phyloP scores from a whole-genome alignment of 1,140 invertebrate genomes.

The Drosophila obscura region DNA sequence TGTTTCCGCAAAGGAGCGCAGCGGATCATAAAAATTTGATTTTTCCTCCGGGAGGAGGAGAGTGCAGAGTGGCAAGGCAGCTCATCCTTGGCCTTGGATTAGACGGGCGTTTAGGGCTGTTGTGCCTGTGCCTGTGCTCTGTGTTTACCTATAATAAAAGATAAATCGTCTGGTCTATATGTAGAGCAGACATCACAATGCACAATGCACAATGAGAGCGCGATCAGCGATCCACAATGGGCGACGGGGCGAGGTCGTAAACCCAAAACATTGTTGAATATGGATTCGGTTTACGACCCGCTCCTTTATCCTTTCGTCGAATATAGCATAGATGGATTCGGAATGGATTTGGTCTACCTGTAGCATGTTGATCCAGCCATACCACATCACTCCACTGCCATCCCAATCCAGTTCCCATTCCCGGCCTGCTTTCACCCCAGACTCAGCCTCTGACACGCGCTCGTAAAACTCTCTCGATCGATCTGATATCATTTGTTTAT shows the following conservation, averaged over 20 bases:
- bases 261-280: slow-evolving; percentile 38
- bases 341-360: slow-evolving; percentile 36
- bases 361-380: neutral
- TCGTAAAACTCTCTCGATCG: slow-evolving; percentile 57
- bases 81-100: slow-evolving; percentile 74
- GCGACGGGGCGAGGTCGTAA: slow-evolving; percentile 39
- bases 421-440: slow-evolving; percentile 30
- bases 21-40: slow-evolving; percentile 74
- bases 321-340: slow-evolving; percentile 16
- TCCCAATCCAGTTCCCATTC: slow-evolving; percentile 5
- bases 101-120: slow-evolving; percentile 13
- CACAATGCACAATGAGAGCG: slow-evolving; percentile 46
- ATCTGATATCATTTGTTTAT: slow-evolving; percentile 40
- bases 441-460: slow-evolving; percentile 54
- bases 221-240: slow-evolving; percentile 62
- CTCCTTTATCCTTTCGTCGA: slow-evolving; percentile 70
- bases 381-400: neutral
- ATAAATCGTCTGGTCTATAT: slow-evolving; percentile 80
- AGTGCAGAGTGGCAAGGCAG: neutral
- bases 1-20: slow-evolving; percentile 71
- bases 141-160: slow-evolving; percentile 77
- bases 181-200: slow-evolving; percentile 73
- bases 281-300: slow-evolving; percentile 40
- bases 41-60: slow-evolving; percentile 47
- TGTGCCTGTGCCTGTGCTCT: slow-evolving; percentile 21